A percentile compares a stretch with the other conserved stretches of the same genome.
phyloP scores from a whole-genome alignment of 1,140 invertebrate species.

The Euglossa dilemma region DNA sequence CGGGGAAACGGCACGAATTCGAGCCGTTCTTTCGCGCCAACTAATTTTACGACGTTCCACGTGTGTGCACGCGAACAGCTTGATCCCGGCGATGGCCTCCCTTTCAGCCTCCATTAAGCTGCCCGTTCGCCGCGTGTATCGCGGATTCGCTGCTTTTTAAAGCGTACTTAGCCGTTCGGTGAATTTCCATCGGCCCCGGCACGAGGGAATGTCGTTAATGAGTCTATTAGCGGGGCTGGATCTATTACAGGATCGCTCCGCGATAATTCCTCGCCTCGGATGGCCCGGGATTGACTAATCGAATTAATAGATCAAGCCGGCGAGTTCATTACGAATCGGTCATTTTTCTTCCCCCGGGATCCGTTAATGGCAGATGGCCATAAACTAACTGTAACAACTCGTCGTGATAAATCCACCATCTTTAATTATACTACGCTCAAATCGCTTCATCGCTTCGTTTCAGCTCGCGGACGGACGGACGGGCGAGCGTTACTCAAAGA shows the following conservation, averaged over 20 bases:
- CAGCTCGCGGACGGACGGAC: too few relatives aligned
- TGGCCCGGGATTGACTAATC: background rate
- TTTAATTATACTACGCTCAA: background rate
- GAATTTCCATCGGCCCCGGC: background rate
- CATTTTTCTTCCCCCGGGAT: background rate
- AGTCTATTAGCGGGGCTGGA: background rate
- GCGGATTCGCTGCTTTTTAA: background rate
- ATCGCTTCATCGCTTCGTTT: background rate
- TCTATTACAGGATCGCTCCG: background rate
- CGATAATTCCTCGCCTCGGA: background rate
- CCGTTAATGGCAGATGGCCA: background rate
- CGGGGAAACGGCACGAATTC: constrained; percentile 30
- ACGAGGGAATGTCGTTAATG: background rate
- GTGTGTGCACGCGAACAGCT: constrained; percentile 24
- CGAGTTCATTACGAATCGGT: background rate
- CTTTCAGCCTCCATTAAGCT: constrained; percentile 8
- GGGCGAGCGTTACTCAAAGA: background rate
- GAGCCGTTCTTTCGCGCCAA: constrained; percentile 38
- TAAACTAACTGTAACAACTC: background rate
- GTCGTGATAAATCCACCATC: background rate
- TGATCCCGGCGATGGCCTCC: background rate
- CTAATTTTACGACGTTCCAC: constrained; percentile 40
- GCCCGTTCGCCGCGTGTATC: background rate
- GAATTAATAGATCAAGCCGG: background rate
- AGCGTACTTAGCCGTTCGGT: background rate